phyloP scores from a whole-genome alignment of 2,888 invertebrate genomes.

The Trichogramma evanescens region DNA sequence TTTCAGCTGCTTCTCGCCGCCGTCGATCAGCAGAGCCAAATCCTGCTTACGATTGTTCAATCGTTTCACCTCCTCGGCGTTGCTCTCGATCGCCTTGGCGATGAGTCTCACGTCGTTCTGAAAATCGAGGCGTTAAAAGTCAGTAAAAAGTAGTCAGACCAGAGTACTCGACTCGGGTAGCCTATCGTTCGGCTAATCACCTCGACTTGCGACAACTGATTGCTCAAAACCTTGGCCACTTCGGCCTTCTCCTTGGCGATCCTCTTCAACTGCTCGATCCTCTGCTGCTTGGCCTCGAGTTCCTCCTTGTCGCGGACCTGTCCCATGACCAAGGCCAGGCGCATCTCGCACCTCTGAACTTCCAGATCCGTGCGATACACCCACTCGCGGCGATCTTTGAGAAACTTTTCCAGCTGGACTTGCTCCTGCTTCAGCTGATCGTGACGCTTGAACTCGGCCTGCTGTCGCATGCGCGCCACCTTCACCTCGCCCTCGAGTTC shows the following conservation, averaged over 20 bases:
- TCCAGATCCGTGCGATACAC: conserved; percentile 34
- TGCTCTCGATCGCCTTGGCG: conserved; percentile 47
- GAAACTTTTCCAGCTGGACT: conserved; percentile 28
- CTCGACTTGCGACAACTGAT: conserved; percentile 53
- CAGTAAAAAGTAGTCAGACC: background rate
- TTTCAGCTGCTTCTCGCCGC: conserved; percentile 53
- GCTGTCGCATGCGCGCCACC: conserved; percentile 28
- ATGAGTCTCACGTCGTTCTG: conserved; percentile 53
- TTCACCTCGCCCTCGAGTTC: conserved; percentile 34
- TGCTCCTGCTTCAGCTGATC: conserved; percentile 28
- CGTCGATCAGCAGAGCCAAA: conserved; percentile 53
- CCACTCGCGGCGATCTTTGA: conserved; percentile 31
- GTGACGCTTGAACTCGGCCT: conserved; percentile 30
- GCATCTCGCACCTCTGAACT: conserved; percentile 35
- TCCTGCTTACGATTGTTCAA: conserved; percentile 53
- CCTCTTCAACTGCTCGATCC: conserved; percentile 48
- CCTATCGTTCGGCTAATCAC: conserved; percentile 28
- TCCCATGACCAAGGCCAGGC: conserved; percentile 33
- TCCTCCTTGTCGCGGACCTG: conserved; percentile 38
- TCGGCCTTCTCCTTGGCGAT: conserved; percentile 45
- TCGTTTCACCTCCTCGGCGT: conserved; percentile 46
- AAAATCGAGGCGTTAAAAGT: background rate
- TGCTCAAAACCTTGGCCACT: conserved; percentile 47
- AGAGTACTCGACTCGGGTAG: too few species aligned
- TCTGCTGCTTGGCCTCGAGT: conserved; percentile 44